Conservation (phyloP, 2,113 vertebrate species). For the Sialia sialis region DNA sequence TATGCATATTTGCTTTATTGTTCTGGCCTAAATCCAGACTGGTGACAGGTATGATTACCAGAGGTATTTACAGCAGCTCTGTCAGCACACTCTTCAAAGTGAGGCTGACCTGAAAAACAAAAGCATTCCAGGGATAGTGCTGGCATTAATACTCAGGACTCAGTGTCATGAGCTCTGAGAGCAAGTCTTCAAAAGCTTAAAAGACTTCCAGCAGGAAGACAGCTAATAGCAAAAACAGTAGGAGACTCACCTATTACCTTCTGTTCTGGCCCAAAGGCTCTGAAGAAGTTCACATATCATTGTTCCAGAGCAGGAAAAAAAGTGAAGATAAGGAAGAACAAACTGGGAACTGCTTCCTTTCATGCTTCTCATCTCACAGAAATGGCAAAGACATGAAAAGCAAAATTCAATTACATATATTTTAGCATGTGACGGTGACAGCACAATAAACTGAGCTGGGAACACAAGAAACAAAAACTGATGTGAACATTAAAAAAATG, state of each 20-base stretch:
- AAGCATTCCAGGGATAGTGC: not conserved
- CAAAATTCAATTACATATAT: not conserved
- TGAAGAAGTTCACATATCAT: not conserved
- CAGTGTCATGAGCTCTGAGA: not conserved
- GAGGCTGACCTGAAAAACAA: not conserved
- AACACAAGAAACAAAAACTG: not conserved
- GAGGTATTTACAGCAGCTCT: not conserved
- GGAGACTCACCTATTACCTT: not conserved
- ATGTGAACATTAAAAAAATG: not conserved
- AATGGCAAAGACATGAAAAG: not conserved
- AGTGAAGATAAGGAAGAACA: not conserved
- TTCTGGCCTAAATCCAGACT: not conserved
- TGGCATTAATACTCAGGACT: not conserved
- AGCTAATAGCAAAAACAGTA: not conserved
- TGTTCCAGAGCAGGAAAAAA: not conserved
- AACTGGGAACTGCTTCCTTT: not conserved
- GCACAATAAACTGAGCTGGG: not conserved
- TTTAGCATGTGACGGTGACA: accelerated
- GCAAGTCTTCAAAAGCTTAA: not conserved
- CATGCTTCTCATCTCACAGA: not conserved
- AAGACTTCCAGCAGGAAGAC: not conserved
- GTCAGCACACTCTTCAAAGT: not conserved
- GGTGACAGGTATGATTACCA: not conserved
- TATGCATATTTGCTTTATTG: not conserved
- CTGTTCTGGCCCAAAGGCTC: not conserved